Evolutionary conservation across 2,888 invertebrate species (phyloP), one percentile per base, ranked within the genome.

Genomic region (Eustalomyia histrio): DNA sequence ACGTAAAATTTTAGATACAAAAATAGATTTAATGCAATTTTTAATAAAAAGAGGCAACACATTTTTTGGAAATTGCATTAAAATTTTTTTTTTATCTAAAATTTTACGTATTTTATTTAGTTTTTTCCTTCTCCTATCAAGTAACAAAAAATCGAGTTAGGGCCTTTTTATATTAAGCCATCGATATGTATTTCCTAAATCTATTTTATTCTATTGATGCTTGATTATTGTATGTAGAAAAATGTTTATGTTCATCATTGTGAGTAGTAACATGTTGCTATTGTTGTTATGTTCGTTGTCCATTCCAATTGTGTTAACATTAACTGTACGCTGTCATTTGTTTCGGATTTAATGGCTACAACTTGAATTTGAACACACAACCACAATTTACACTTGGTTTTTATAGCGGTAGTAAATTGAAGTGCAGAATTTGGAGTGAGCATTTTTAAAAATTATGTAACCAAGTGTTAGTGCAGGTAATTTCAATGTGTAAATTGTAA

Each of bases 251-350:
- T 39, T 39, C 39, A 39, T 39, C 12, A 55, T 53, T 71, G 60
- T 52, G 50, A 52, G 58, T 24, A 12, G 35, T 65, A 60, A 39
- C 39, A 58, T 17, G 58, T 65, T 58, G 71, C 7, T 29, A 7
- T 29, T 29, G 29, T 5, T 24, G 24, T 24, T 24, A 5, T 72
- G 50, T 58, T 65, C 52, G n/a, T 24, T 52, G 39, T 52, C 35
- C 52, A 74, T 52, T 74, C 16, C 39, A 60, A 71, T 60, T 58
- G 52, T 71, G 71, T 60, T 60, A 74, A 74, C 65, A 65, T 60
- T 21, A 65, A 60, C 47, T 35, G 73, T 58, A 39, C 47, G 47
- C 12, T 64, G 33, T 50, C 64, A 73, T 35, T 50, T 39, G 60
- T 7, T 39, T 24, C n/a, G 14, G 50, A 58, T 69, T 69, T 69